A percentile compares a stretch with the other conserved stretches of the same genome.
These are phyloP conservation scores for Temnopleurus reevesii DNA, from an alignment of 53 echinoderm and acorn worm genomes.

Conservation along the genomic window DNA sequence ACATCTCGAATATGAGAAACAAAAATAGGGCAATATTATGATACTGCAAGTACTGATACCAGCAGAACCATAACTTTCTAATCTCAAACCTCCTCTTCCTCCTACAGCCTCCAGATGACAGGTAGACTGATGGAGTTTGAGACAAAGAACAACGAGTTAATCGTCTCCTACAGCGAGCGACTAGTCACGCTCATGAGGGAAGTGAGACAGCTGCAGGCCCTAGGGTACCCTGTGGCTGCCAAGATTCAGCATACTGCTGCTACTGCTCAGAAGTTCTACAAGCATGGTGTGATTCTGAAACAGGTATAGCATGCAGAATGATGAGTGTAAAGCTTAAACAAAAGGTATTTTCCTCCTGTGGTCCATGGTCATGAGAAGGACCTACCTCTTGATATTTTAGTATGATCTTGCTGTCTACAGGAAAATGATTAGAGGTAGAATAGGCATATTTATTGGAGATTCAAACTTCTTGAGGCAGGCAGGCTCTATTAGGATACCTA, in stretches of 20 bases:
- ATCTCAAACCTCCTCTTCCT: too few relatives aligned
- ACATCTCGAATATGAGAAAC: not conserved
- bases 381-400: too few relatives aligned
- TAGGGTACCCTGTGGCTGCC: slow-evolving; percentile 94
- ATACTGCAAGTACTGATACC: not conserved
- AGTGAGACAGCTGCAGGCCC: slow-evolving; percentile 87
- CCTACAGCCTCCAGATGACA: slow-evolving; percentile 86
- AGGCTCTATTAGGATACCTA: too few relatives aligned
- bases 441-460: too few relatives aligned
- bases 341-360: too few relatives aligned
- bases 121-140: slow-evolving; percentile 98
- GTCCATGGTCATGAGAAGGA: too few relatives aligned
- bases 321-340: too few relatives aligned
- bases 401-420: too few relatives aligned
- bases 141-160: slow-evolving; percentile 87
- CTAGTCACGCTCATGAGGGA: slow-evolving; percentile 96
- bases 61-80: too few relatives aligned
- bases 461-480: too few relatives aligned
- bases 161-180: slow-evolving; percentile 94
- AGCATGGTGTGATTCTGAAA: slow-evolving; percentile 97
- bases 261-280: slow-evolving; percentile 98
- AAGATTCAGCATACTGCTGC: slow-evolving; percentile 95
- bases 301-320: slow-evolving; percentile 65
- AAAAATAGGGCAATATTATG: not conserved
- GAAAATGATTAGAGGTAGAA: too few relatives aligned